Conservation (phyloP, 2,888 invertebrate species). For the Xestia c-nigrum region DNA sequence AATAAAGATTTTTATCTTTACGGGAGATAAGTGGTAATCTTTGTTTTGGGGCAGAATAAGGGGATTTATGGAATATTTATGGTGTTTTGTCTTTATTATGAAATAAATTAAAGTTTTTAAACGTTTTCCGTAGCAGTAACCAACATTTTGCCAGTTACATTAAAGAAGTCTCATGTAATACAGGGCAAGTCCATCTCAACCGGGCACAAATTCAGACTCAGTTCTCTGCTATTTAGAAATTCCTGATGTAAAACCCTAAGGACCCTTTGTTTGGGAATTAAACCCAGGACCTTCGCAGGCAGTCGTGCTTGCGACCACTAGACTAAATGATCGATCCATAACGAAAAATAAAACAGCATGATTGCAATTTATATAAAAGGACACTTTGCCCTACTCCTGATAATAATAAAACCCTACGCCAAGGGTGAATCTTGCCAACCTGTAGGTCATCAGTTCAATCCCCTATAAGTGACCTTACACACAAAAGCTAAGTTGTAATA, state of each 20-base stretch:
- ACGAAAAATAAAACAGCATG: background rate
- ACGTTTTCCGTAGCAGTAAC: background rate
- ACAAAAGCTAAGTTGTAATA: background rate
- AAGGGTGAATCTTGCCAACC: background rate
- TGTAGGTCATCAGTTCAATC: background rate
- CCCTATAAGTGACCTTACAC: background rate
- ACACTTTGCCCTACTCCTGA: background rate
- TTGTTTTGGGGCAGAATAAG: background rate
- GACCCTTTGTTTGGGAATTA: too few relatives aligned
- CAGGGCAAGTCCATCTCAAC: too few relatives aligned
- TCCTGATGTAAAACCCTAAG: too few relatives aligned
- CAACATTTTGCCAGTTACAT: too few relatives aligned
- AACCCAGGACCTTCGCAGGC: too few relatives aligned
- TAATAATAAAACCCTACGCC: background rate
- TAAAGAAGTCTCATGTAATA: too few relatives aligned
- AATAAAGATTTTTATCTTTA: slow-evolving; percentile 7
- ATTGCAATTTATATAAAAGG: background rate
- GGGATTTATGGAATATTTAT: slow-evolving; percentile 2
- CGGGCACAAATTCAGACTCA: too few relatives aligned
- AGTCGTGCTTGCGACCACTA: too few relatives aligned
- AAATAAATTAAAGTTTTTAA: background rate
- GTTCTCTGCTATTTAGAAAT: too few relatives aligned
- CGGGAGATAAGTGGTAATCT: slow-evolving; percentile 18
- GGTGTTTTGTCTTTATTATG: background rate
- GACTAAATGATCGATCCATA: too few relatives aligned